Conservation (phyloP, 2,888 invertebrate species). For the Nomada ferruginata region DNA sequence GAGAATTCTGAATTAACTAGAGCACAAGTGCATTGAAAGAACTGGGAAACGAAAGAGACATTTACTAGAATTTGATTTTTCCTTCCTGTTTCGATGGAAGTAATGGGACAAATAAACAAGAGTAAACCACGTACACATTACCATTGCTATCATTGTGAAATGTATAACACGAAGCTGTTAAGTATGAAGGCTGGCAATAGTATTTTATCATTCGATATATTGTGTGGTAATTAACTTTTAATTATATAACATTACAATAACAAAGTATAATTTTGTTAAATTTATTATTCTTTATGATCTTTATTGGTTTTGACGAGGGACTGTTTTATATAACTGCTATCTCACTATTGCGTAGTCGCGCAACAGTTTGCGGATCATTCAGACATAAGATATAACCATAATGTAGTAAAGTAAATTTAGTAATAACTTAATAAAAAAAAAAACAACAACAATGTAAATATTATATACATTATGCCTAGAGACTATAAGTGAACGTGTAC, state of each 20-base stretch:
- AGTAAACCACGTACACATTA: slow-evolving; percentile 54
- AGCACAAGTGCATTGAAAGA: slow-evolving; percentile 63
- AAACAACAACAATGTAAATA: slow-evolving; percentile 80
- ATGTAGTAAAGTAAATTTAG: slow-evolving; percentile 77
- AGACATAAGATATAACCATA: slow-evolving; percentile 79
- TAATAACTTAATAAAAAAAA: slow-evolving; percentile 78
- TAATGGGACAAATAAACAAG: slow-evolving; percentile 49
- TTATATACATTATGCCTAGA: slow-evolving; percentile 82
- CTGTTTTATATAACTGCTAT: slow-evolving; percentile 83
- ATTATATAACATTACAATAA: slow-evolving; percentile 79
- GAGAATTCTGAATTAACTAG: slow-evolving; percentile 41
- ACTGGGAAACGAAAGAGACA: slow-evolving; percentile 47
- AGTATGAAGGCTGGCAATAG: slow-evolving; percentile 77
- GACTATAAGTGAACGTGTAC: slow-evolving; percentile 82
- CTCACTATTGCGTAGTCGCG: slow-evolving; percentile 65
- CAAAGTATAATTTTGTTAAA: slow-evolving; percentile 82
- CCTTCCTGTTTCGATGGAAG: slow-evolving; percentile 47
- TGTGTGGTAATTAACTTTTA: slow-evolving; percentile 82
- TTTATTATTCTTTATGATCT: slow-evolving; percentile 81
- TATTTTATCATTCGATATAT: slow-evolving; percentile 78
- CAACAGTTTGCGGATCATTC: slow-evolving; percentile 59
- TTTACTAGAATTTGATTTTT: slow-evolving; percentile 53
- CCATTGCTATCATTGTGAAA: slow-evolving; percentile 63
- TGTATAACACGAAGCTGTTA: slow-evolving; percentile 61
- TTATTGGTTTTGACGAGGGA: slow-evolving; percentile 83